Evolutionary conservation across 2,888 invertebrate species (phyloP).

Genomic region (Thymelicus sylvestris): DNA sequence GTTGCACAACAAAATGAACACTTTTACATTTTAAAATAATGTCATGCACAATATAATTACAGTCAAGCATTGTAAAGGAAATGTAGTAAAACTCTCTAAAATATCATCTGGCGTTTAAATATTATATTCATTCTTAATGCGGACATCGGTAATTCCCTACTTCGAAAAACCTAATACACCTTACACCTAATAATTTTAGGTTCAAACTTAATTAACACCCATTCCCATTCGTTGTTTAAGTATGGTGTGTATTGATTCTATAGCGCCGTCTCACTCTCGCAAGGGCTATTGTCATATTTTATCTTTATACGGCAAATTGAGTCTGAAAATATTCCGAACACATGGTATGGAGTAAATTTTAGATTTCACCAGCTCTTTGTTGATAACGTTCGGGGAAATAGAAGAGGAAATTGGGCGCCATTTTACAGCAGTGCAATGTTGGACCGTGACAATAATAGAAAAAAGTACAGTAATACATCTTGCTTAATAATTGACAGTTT

Average conservation of each 20-base stretch:
- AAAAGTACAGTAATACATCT: neutral
- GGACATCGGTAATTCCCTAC: too few relatives aligned
- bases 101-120: too few relatives aligned
- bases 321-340: conserved; percentile 5
- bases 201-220: neutral
- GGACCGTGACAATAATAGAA: neutral
- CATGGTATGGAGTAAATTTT: neutral
- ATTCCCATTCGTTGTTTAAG: neutral
- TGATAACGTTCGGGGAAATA: neutral
- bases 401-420: neutral
- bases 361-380: conserved; percentile 1
- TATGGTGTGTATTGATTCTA: neutral
- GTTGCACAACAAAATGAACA: too few relatives aligned
- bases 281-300: neutral
- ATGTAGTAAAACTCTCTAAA: too few relatives aligned
- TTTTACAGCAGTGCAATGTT: neutral
- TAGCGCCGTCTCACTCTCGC: neutral
- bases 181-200: neutral
- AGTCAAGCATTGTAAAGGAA: too few relatives aligned
- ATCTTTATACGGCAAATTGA: conserved; percentile 1
- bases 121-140: too few relatives aligned
- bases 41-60: too few relatives aligned
- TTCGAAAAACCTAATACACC: neutral
- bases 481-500: too few relatives aligned
- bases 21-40: too few relatives aligned